Base-by-base conservation (phyloP, 2,113 vertebrate genomes). In the Gobiocypris rarus region DNA sequence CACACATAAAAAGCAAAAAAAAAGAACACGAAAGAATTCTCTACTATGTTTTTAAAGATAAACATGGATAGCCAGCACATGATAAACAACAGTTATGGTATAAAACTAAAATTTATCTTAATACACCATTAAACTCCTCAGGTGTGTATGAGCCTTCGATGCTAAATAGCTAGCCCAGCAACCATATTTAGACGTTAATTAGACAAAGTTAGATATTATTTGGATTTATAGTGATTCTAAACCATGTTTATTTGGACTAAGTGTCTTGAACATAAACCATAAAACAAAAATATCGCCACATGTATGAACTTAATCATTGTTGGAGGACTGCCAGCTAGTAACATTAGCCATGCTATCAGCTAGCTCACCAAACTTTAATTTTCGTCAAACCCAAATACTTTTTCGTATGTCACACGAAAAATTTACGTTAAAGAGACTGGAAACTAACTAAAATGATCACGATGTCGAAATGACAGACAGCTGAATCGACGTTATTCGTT, bases 311-410 rank as follows among this genome's bases (percentile, higher is more conserved):
- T 67, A 67, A 80, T 50, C 59, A 50, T 5, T 80, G 24, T 80
- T 80, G 78, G 59, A 80, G 59, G 17, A 22, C 61, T 67, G 78
- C 78, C 78, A 80, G 78, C 24, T 80, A 31, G 78, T 67, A 50
- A 80, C 59, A 79, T 63, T 75, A 80, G 78, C 78, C 24, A n/a
- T 52, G 59, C 78, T 80, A 67, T 28, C 15, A 19, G 61, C 43
- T 67, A 80, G 78, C 78, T 50, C 24, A 67, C 5, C 43, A 67
- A 80, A 80, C 76, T 80, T 80, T n/a, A 80, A 65, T 80, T 67
- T 63, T 80, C 43, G 24, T 28, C 8, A 28, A 17, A 28, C 26
- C 14, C 14, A 4, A 79, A 26, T 8, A 19, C 24, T 26, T 45
- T 63, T 48, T 26, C 75, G 10, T 10, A 63, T 61, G n/a, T 24